Evolutionary conservation across 2,797 vertebrate species (phyloP).

Genomic region (Xyrichtys novacula): DNA sequence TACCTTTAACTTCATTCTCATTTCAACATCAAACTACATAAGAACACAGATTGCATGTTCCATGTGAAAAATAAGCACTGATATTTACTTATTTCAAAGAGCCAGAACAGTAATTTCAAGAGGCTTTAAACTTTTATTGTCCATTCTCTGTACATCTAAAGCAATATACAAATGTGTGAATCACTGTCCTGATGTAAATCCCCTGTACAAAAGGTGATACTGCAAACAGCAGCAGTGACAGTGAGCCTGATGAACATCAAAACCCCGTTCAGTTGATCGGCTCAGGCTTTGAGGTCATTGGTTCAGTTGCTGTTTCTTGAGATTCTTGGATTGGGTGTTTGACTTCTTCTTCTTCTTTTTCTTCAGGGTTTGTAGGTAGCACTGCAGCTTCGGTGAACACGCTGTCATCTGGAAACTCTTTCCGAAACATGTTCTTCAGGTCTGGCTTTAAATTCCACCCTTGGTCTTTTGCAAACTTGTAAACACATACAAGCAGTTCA

Average conservation of each 20-base stretch:
- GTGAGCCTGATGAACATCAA: not conserved
- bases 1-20: too few relatives aligned
- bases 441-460: constrained; percentile 57
- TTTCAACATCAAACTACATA: too few relatives aligned
- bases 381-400: not conserved
- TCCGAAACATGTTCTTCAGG: constrained; percentile 51
- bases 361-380: not conserved
- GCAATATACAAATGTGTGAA: not conserved
- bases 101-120: too few relatives aligned
- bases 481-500: constrained; percentile 67
- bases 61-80: too few relatives aligned
- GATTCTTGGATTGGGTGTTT: not conserved
- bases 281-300: not conserved
- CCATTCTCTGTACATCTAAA: too few relatives aligned
- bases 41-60: too few relatives aligned
- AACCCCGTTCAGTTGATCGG: too few relatives aligned
- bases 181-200: not conserved
- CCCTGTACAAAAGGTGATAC: not conserved
- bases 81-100: too few relatives aligned
- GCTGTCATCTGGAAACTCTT: not conserved
- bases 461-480: constrained; percentile 54
- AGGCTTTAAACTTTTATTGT: too few relatives aligned
- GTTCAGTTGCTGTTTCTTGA: constrained; percentile 5
- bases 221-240: not conserved
- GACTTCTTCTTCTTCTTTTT: not conserved